Percentiles rank a stretch among this genome's conserved stretches.
Conservation (phyloP, 2,113 vertebrate genomes). For the Tetraodon nigroviridis region DNA sequence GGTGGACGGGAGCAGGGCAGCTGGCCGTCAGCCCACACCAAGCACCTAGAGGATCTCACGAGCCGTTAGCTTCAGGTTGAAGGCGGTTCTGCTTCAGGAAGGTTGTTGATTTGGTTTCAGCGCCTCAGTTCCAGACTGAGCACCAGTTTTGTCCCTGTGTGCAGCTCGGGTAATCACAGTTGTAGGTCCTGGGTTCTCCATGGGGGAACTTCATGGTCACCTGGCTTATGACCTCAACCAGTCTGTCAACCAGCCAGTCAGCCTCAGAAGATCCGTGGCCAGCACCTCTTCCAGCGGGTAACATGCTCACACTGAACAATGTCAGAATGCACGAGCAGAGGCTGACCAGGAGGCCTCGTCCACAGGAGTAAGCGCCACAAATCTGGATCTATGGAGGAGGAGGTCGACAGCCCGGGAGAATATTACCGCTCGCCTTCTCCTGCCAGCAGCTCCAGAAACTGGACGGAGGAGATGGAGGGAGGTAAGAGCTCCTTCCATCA, state of each 20-base stretch:
- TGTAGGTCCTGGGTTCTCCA: conserved; percentile 90
- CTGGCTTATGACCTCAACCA: conserved; percentile 96
- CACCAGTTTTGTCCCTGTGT: conserved; percentile 14
- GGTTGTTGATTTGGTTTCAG: too few relatives aligned
- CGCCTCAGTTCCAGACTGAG: too few relatives aligned
- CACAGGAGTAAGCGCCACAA: conserved; percentile 94
- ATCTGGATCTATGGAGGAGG: conserved; percentile 95
- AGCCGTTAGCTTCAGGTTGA: too few relatives aligned
- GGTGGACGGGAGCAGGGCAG: too few relatives aligned
- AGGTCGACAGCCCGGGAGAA: conserved; percentile 92
- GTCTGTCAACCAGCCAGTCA: conserved; percentile 76
- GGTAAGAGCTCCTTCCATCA: conserved; percentile 67
- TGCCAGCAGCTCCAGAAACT: conserved; percentile 95
- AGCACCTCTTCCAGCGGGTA: conserved; percentile 94
- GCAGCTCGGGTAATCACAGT: conserved; percentile 91
- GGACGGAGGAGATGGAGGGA: conserved; percentile 97
- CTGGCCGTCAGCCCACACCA: too few relatives aligned
- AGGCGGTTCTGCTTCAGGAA: too few relatives aligned
- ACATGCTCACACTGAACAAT: background rate
- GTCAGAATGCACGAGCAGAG: too few relatives aligned
- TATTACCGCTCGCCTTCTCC: conserved; percentile 95
- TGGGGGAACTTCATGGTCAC: conserved; percentile 96
- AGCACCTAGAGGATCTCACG: too few relatives aligned
- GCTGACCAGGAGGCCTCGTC: background rate
- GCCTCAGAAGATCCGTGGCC: conserved; percentile 88